Base-by-base conservation (phyloP, 1,140 invertebrate genomes). In the Gerris buenoi region DNA sequence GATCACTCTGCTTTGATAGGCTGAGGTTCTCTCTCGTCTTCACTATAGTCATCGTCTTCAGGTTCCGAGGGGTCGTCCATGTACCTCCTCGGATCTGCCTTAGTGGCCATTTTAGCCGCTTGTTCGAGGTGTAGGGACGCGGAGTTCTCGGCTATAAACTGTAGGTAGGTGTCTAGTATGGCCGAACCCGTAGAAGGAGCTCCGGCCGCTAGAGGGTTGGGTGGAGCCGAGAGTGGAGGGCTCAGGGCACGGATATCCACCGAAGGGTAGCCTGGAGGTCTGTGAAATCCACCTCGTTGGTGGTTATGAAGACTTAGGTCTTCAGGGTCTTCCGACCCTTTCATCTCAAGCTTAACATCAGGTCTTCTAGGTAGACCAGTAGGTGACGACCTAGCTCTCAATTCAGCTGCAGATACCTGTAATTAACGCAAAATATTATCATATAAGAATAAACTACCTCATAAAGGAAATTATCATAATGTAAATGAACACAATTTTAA, bases 101-200 rank as follows among this genome's bases (percentile, higher is more conserved):
- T 71, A 14, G 71, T 71, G 1, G 72, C 71, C 65, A 73, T 67
- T 60, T 72, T 70, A 28, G 72, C 74, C 22, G 73, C 71, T 65
- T 73, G 73, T 63, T 74, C 73, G 18, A 74, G 57, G 18, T 73
- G 71, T 1, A 75, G 68, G 76, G 84, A 83, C 57, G 85, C 84
- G 29, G 85, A 82, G 72, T 89, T 91, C 73, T 92, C 89, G 0
- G 88, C 88, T 69, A 92, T 90, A 67, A 90, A 84, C 74, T 91
- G 89, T 22, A 93, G 79, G 74, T 91, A 92, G 1, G 89, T 91
- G 75, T 92, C 89, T 23, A 92, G 74, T 28, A 93, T 82, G 0
- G 88, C 87, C 1, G 88, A 90, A 0, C 88, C 88, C 27, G 85
- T 82, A 69, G 81, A 75, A 70, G 72, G 69, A 46, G 33, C 33